phyloP scores from a whole-genome alignment of 2,797 vertebrate genomes.

The Lepidocolaptes lacrymiger region DNA sequence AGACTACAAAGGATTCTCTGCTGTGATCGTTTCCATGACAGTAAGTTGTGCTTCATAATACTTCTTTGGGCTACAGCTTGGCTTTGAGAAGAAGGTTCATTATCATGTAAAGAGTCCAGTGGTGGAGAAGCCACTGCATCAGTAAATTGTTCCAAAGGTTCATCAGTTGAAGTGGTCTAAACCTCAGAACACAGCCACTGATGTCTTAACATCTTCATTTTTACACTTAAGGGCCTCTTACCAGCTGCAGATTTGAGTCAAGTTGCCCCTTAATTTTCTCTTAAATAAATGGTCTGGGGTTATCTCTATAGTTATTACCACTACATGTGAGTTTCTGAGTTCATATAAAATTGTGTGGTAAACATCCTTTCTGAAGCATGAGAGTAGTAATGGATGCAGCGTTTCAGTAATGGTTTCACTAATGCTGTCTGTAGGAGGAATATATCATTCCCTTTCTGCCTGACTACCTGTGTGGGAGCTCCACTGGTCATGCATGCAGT shows the following conservation, averaged over 20 bases:
- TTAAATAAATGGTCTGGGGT: not conserved
- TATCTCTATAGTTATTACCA: not conserved
- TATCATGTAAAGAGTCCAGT: not conserved
- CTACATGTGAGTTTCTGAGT: not conserved
- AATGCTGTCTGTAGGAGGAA: not conserved
- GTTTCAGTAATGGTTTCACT: not conserved
- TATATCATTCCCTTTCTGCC: not conserved
- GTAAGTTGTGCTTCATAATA: not conserved
- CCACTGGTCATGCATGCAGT: fast-evolving
- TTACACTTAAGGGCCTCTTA: not conserved
- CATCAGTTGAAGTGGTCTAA: not conserved
- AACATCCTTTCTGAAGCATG: not conserved
- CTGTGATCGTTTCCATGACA: not conserved
- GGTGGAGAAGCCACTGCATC: not conserved
- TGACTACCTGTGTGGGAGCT: not conserved
- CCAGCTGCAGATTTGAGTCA: not conserved
- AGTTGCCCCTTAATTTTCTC: not conserved
- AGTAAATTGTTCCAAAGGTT: not conserved
- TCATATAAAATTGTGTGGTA: not conserved
- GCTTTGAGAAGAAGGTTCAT: not conserved
- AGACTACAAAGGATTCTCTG: not conserved
- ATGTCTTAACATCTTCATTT: not conserved
- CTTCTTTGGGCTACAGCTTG: not conserved
- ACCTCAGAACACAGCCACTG: not conserved
- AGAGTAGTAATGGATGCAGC: not conserved